Conservation (phyloP, 2,113 vertebrate genomes). For the Xenopus laevis region DNA sequence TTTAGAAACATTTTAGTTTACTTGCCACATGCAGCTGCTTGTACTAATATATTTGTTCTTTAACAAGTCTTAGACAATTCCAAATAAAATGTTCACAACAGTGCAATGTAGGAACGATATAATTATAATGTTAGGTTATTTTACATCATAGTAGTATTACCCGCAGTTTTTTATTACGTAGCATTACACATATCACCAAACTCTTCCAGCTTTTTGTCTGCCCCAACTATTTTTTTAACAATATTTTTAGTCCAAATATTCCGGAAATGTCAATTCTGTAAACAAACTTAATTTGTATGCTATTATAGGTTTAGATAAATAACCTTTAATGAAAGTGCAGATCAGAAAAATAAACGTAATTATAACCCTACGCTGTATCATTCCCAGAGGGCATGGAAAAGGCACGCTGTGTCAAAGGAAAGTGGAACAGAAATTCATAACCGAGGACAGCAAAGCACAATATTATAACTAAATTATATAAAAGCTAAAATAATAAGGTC, state of each 20-base stretch:
- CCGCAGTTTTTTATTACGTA: conserved; percentile 14
- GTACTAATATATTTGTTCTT: not conserved
- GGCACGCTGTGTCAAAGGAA: conserved; percentile 5
- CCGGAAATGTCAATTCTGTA: not conserved
- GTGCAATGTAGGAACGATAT: conserved; percentile 13
- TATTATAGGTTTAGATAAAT: conserved; percentile 16
- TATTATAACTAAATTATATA: conserved; percentile 14
- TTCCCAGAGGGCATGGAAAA: not conserved
- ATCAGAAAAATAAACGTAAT: conserved; percentile 8
- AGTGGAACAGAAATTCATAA: conserved; percentile 15
- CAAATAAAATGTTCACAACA: conserved; percentile 17
- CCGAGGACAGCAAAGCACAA: not conserved
- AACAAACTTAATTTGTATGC: not conserved
- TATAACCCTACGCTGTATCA: not conserved
- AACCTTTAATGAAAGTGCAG: conserved; percentile 16
- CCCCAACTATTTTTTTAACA: not conserved
- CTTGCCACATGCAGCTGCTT: conserved; percentile 16
- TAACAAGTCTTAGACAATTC: conserved; percentile 7
- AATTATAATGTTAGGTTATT: conserved; percentile 19
- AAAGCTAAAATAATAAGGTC: conserved; percentile 22
- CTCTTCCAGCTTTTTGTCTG: not conserved
- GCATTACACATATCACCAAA: not conserved
- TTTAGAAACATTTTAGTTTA: conserved; percentile 11
- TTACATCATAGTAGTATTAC: not conserved
- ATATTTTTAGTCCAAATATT: not conserved